phyloP scores from a whole-genome alignment of 2,113 vertebrate genomes.

The Nesoenas mayeri region DNA sequence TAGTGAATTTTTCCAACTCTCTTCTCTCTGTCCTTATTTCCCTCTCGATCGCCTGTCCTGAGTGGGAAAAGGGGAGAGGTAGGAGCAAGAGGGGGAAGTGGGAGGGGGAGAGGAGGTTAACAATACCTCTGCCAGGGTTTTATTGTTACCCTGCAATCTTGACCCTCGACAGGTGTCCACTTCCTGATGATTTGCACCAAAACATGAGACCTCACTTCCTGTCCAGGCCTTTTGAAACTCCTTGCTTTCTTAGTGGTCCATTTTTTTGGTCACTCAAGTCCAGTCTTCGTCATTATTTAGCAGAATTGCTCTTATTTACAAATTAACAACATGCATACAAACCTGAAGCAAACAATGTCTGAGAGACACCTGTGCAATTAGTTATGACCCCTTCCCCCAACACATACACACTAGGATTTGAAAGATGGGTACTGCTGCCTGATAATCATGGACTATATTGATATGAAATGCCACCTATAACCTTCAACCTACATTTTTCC shows the following conservation, averaged over 20 bases:
- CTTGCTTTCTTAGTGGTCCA: background rate
- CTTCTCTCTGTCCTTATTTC: no score
- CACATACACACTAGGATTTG: background rate
- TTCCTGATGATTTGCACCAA: background rate
- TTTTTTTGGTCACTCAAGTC: background rate
- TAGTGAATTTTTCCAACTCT: no score
- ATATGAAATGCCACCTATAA: background rate
- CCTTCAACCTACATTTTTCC: background rate
- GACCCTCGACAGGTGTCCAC: background rate
- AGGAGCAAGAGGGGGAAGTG: no score
- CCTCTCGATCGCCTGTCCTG: no score
- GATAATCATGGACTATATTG: background rate
- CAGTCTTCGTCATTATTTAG: background rate
- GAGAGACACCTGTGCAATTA: background rate
- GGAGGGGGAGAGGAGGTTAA: no score
- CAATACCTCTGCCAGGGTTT: no score
- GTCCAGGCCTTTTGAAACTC: background rate
- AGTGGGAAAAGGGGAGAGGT: no score
- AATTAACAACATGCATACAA: background rate
- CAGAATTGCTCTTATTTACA: background rate
- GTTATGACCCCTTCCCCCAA: background rate
- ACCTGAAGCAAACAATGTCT: background rate
- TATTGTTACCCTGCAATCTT: no score
- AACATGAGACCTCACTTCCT: background rate
- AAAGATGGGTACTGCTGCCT: background rate